A percentile compares a stretch with the other conserved stretches of the same genome.
These are phyloP conservation scores for Lysandra coridon DNA, from an alignment of 2,888 invertebrate species.

Conservation along the genomic window DNA sequence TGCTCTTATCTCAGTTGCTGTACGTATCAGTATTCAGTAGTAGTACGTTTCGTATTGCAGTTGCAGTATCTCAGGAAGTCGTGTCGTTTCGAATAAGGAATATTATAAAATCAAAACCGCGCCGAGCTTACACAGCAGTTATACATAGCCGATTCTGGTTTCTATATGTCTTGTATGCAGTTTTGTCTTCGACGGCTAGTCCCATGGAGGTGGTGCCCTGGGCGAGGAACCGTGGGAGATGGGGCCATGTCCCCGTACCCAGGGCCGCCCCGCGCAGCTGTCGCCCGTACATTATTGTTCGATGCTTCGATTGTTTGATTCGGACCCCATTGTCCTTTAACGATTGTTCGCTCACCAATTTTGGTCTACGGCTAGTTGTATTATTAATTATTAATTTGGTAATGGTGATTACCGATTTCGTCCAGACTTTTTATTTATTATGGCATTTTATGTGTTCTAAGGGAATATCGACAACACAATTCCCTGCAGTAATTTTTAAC, in stretches of 20 bases:
- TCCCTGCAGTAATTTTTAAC: too few relatives aligned
- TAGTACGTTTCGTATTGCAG: too few relatives aligned
- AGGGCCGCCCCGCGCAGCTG: slow-evolving; percentile 64
- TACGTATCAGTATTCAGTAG: too few relatives aligned
- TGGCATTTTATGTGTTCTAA: neutral
- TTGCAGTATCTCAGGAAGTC: too few relatives aligned
- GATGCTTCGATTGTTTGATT: slow-evolving; percentile 73
- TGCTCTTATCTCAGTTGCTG: neutral
- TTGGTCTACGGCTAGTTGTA: slow-evolving; percentile 41
- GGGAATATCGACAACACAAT: too few relatives aligned
- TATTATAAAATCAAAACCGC: neutral
- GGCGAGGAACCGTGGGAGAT: slow-evolving; percentile 64
- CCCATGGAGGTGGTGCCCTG: slow-evolving; percentile 32
- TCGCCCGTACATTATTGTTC: slow-evolving; percentile 59
- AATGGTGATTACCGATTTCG: slow-evolving; percentile 17
- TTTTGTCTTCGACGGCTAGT: neutral
- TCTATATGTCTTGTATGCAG: neutral
- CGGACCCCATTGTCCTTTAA: slow-evolving; percentile 62
- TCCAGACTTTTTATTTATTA: neutral
- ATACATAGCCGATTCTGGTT: neutral
- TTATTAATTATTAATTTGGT: slow-evolving; percentile 35
- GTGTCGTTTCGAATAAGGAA: neutral
- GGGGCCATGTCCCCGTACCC: slow-evolving; percentile 56
- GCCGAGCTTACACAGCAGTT: neutral
- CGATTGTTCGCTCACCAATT: slow-evolving; percentile 41